phyloP scores from a whole-genome alignment of 2,888 invertebrate genomes.

The Spodoptera littoralis region DNA sequence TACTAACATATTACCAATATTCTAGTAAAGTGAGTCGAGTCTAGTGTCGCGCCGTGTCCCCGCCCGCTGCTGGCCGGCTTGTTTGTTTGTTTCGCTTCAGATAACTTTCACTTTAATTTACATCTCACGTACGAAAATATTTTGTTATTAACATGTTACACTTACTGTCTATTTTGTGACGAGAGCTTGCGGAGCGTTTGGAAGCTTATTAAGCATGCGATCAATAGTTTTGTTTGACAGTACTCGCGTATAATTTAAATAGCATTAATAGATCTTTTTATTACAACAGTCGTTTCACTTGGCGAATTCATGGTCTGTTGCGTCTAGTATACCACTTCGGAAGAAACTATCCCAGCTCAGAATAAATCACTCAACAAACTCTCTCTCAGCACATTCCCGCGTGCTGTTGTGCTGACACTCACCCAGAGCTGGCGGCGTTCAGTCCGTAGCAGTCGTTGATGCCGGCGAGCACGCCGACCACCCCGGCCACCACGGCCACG shows the following conservation, averaged over 20 bases:
- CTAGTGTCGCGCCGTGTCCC: slow-evolving; percentile 10
- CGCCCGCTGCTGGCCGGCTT: slow-evolving; percentile 13
- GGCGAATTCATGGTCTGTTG: slow-evolving; percentile 48
- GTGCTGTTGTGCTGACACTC: slow-evolving; percentile 45
- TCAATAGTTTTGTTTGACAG: slow-evolving; percentile 10
- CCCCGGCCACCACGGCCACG: slow-evolving; percentile 90
- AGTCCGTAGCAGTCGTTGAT: slow-evolving; percentile 88
- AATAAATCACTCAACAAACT: slow-evolving; percentile 23
- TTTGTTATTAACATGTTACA: not conserved
- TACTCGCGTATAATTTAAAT: slow-evolving; percentile 29
- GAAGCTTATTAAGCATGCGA: slow-evolving; percentile 15
- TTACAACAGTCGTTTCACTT: slow-evolving; percentile 25
- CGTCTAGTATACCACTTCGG: slow-evolving; percentile 22
- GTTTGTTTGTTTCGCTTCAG: slow-evolving; percentile 41
- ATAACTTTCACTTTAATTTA: slow-evolving; percentile 51
- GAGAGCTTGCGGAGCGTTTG: slow-evolving; percentile 13
- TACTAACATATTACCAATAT: slow-evolving; percentile 14
- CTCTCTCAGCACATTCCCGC: slow-evolving; percentile 28
- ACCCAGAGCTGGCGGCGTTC: slow-evolving; percentile 73
- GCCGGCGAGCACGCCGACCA: slow-evolving; percentile 90
- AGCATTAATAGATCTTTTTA: slow-evolving; percentile 16
- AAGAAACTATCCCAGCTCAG: slow-evolving; percentile 29
- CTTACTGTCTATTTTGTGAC: slow-evolving; percentile 25
- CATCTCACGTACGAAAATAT: slow-evolving; percentile 29
- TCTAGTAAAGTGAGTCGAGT: not conserved